Percentiles rank a stretch among this genome's conserved stretches.
These are phyloP conservation scores for Champsocephalus gunnari DNA, from an alignment of 2,797 vertebrate species.

Conservation along the genomic window DNA sequence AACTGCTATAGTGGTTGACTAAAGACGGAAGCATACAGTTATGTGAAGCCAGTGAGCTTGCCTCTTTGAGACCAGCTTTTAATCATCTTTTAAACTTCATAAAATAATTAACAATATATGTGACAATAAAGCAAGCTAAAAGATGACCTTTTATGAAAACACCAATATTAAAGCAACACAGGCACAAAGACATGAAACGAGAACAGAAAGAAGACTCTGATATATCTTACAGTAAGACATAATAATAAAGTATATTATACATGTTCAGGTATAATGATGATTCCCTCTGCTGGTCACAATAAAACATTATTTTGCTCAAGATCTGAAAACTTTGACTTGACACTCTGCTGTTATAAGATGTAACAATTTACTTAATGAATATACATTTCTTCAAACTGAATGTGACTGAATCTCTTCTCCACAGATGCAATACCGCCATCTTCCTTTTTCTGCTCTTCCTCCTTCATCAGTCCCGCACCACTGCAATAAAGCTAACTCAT, in stretches of 20 bases:
- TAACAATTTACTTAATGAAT: background rate
- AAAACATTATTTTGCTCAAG: background rate
- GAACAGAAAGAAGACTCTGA: background rate
- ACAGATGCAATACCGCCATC: slow-evolving; percentile 17
- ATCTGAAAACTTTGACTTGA: no score
- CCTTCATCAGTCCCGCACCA: slow-evolving; percentile 3
- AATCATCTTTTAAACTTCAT: background rate
- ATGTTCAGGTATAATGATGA: background rate
- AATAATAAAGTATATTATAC: background rate
- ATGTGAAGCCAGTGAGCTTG: background rate
- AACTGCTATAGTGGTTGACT: background rate
- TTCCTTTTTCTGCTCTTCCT: slow-evolving; percentile 30
- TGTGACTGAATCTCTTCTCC: slow-evolving; percentile 3
- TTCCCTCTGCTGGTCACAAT: slow-evolving; percentile 16
- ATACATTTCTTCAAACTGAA: background rate
- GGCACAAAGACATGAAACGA: no score
- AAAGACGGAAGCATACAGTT: background rate
- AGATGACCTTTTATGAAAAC: background rate
- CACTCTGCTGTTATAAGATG: background rate
- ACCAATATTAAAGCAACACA: background rate
- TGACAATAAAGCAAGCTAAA: background rate
- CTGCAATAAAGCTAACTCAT: background rate
- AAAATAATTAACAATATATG: background rate
- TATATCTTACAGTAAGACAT: background rate
- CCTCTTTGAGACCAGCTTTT: background rate